Conservation (phyloP, 2,797 vertebrate species). For the Thaleichthys pacificus region DNA sequence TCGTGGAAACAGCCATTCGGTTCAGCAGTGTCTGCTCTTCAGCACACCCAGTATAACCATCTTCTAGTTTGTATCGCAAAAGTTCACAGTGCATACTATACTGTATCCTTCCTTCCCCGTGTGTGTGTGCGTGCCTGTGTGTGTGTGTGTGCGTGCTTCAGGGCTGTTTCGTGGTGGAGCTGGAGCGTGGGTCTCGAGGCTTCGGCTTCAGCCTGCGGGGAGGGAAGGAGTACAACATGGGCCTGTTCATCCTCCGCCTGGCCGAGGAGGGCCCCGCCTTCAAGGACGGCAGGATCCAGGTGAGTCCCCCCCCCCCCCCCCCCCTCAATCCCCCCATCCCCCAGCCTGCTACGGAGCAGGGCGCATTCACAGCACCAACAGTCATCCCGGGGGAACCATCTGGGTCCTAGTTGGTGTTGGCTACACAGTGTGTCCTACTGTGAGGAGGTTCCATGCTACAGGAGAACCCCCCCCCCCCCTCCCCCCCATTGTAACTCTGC, state of each 20-base stretch:
- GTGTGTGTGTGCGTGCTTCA: slow-evolving; percentile 46
- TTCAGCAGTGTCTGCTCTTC: neutral
- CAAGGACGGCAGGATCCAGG: slow-evolving; percentile 91
- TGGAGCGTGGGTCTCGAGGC: slow-evolving; percentile 90
- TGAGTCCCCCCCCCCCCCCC: slow-evolving; percentile 67
- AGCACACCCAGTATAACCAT: neutral
- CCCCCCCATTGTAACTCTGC: neutral
- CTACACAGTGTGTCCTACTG: too few species aligned
- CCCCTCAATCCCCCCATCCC: too few species aligned
- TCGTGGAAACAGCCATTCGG: neutral
- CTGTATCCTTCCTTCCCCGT: neutral
- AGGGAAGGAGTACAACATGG: slow-evolving; percentile 99
- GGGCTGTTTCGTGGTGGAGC: slow-evolving; percentile 89
- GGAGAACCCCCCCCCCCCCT: too few species aligned
- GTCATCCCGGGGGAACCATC: neutral
- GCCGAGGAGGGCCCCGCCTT: slow-evolving; percentile 94
- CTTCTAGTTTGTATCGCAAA: neutral
- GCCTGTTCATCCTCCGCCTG: slow-evolving; percentile 93
- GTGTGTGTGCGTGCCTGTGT: neutral
- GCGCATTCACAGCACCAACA: too few species aligned
- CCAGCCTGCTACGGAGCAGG: too few species aligned
- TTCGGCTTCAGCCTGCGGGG: slow-evolving; percentile 98
- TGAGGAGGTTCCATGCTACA: neutral
- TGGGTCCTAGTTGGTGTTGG: neutral
- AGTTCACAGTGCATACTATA: neutral